These are phyloP conservation scores for Tupaia chinensis DNA, from an alignment of 2,113 vertebrate genomes.

Conservation along the genomic window DNA sequence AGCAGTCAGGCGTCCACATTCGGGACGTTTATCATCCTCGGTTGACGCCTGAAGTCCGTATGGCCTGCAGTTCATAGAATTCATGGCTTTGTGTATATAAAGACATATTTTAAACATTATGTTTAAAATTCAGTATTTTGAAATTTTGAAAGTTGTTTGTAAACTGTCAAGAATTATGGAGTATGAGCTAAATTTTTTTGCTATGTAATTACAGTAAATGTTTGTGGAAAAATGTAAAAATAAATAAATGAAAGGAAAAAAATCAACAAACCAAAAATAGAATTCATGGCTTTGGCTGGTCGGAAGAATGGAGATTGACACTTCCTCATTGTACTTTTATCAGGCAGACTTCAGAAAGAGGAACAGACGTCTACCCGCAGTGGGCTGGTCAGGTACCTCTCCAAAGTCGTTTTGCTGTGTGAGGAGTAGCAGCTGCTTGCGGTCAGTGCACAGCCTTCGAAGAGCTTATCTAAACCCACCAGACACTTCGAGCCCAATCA, in stretches of 20 bases:
- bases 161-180: too few relatives aligned
- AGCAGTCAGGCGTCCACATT: not conserved
- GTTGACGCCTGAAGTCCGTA: slow-evolving; percentile 25
- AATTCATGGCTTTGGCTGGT: slow-evolving; percentile 41
- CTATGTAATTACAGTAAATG: too few relatives aligned
- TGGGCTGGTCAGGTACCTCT: slow-evolving; percentile 58
- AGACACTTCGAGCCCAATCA: not conserved
- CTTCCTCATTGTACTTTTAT: slow-evolving; percentile 52
- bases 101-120: too few relatives aligned
- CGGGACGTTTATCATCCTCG: not conserved
- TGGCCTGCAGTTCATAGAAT: slow-evolving; percentile 3
- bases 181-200: too few relatives aligned
- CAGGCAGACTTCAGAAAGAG: slow-evolving; percentile 34
- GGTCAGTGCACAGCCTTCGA: slow-evolving; percentile 54
- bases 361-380: not conserved
- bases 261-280: not conserved
- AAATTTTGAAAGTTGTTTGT: too few relatives aligned
- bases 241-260: too few relatives aligned
- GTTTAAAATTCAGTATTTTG: too few relatives aligned
- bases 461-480: slow-evolving; percentile 57
- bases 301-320: slow-evolving; percentile 43
- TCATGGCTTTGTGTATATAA: slow-evolving; percentile 13
- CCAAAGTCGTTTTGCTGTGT: slow-evolving; percentile 62
- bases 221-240: too few relatives aligned
- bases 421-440: slow-evolving; percentile 26